Evolutionary conservation across 2,113 vertebrate genomes (phyloP).

Genomic region (Odocoileus virginianus): DNA sequence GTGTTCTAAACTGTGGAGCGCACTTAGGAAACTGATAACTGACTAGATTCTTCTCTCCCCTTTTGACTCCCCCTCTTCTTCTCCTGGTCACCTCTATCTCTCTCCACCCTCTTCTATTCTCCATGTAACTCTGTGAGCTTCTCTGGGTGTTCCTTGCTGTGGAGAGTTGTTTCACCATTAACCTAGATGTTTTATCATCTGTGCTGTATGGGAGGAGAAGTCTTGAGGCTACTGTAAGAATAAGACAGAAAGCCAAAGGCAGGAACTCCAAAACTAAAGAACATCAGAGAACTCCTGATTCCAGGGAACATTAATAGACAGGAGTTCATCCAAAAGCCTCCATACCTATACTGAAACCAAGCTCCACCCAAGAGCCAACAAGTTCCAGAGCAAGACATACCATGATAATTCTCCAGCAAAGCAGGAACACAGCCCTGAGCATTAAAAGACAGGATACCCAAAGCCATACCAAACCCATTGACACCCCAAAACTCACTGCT

Average conservation of each 20-base stretch:
- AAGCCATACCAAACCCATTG: not conserved
- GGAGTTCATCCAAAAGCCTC: not conserved
- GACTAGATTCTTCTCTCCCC: not conserved
- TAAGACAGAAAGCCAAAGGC: not conserved
- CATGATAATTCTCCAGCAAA: not conserved
- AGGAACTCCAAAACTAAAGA: not conserved
- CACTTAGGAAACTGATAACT: not conserved
- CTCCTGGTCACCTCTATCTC: not conserved
- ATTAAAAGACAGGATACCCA: not conserved
- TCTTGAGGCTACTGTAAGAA: not conserved
- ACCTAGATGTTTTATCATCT: not conserved
- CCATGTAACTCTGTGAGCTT: not conserved
- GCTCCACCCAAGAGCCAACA: not conserved
- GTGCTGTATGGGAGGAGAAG: not conserved
- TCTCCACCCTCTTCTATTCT: not conserved
- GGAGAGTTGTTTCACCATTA: not conserved
- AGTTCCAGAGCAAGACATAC: not conserved
- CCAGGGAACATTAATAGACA: not conserved
- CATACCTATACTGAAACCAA: not conserved
- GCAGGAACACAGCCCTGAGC: not conserved
- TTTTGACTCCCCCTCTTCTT: not conserved
- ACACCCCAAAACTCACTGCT: not conserved
- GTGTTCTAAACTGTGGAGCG: not conserved
- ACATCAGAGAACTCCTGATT: not conserved
- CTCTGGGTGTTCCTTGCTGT: not conserved